A percentile compares a stretch with the other conserved stretches of the same genome.
phyloP scores from a whole-genome alignment of 2,113 vertebrate genomes.

The Anguilla japonica region DNA sequence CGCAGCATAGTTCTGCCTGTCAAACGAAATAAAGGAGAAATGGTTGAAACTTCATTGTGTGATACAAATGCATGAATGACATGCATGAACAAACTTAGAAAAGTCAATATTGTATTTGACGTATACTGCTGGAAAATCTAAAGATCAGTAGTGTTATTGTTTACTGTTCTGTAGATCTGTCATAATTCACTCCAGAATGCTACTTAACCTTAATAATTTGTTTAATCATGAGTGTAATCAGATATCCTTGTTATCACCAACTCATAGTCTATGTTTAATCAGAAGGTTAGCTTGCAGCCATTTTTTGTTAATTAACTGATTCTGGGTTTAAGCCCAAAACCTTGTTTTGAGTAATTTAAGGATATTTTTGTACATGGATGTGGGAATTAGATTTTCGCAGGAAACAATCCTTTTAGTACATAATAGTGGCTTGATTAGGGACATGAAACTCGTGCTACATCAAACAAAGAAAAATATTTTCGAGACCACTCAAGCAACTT shows the following conservation, averaged over 20 bases:
- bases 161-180: too few species aligned
- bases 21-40: neutral
- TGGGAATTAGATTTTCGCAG: neutral
- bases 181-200: neutral
- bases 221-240: neutral
- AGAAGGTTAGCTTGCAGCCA: neutral
- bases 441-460: neutral
- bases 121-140: neutral
- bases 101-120: neutral
- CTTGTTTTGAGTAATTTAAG: neutral
- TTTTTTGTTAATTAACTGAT: neutral
- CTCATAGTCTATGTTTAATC: neutral
- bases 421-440: neutral
- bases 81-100: neutral
- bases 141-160: neutral
- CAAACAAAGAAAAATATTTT: neutral
- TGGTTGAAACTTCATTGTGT: neutral
- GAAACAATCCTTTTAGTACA: neutral
- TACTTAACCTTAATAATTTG: neutral
- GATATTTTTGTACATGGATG: neutral
- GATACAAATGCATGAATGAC: neutral
- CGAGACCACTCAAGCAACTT: too few species aligned
- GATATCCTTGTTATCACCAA: neutral
- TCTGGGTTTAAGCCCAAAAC: neutral
- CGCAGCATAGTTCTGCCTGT: neutral